Evolutionary conservation across 2,797 vertebrate genomes (phyloP), one percentile per base, ranked within the genome.

Genomic region (Clarias platycephalus): DNA sequence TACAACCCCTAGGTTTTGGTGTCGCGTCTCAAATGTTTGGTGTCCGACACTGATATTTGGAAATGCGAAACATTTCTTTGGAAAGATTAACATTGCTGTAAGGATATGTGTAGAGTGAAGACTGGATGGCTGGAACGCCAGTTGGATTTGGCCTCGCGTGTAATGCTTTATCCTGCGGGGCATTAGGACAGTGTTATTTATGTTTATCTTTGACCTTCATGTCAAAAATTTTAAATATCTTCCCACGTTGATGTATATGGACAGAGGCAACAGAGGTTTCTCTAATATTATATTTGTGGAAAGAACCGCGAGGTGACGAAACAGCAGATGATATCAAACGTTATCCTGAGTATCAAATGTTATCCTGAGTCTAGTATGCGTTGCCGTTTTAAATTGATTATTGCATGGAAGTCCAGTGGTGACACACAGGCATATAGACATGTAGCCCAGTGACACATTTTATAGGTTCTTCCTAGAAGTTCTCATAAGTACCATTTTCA

Each of bases 1-100:
- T 57, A 31, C 31, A 75, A 55, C 72, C 26, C 49, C 49, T 9
- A 18, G 57, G 79, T 86, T 85, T 70, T 55, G 15, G 3, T 13
- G 77, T 66, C 2, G n/a, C 49, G 15, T 80, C 68, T 76, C 85
- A 88, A 71, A 86, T 77, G 75, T 55, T 87, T n/a, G 40, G 83
- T 84, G 70, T 86, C 74, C 64, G 60, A 80, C 44, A 83, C 57
- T 82, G 70, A 79, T 81, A 67, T 82, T 82, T 58, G 53, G 62
- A 71, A 82, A 77, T 81, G 75, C 40, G 62, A 66, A 82, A 70
- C 76, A 62, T 78, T 31, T 81, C 60, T 64, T 67, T 37, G 37
- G 71, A 74, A 70, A 84, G 84, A 86, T 84, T 64, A 88, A 34
- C 82, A 70, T 62, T 68, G 20, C 3, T 57, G 66, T 49, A 79